These are phyloP conservation scores for Ibycter americanus DNA, from an alignment of 2,797 vertebrate genomes.

Conservation along the genomic window DNA sequence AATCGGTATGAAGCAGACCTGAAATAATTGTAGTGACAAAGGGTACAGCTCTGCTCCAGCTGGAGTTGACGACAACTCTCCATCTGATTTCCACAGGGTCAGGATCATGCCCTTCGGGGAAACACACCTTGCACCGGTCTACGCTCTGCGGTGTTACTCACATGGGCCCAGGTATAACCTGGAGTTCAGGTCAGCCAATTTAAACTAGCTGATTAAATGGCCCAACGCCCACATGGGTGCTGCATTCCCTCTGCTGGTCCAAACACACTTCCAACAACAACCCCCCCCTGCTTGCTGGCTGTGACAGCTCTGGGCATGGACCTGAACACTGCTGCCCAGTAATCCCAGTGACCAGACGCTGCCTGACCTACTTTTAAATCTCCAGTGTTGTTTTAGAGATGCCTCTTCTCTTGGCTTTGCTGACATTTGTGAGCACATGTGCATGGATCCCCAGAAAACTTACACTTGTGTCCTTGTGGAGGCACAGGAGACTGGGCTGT, in stretches of 20 bases:
- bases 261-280: neutral
- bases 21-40: slow-evolving; percentile 56
- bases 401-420: neutral
- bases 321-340: slow-evolving; percentile 18
- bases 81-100: neutral
- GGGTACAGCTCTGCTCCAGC: neutral
- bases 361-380: slow-evolving; percentile 46
- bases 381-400: neutral
- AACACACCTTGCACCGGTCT: neutral
- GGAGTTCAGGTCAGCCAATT: neutral
- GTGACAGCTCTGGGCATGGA: slow-evolving; percentile 3
- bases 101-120: neutral
- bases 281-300: neutral
- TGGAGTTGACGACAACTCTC: neutral
- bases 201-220: neutral
- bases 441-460: neutral
- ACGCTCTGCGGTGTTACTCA: neutral
- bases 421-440: neutral
- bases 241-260: neutral
- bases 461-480: neutral
- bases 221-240: accelerated
- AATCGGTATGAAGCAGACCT: slow-evolving; percentile 41
- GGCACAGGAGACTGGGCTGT: neutral
- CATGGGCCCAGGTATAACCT: neutral
- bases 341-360: neutral